A percentile compares a stretch with the other conserved stretches of the same genome.
Conservation (phyloP, 1,140 invertebrate genomes). For the Drosophila littoralis region DNA sequence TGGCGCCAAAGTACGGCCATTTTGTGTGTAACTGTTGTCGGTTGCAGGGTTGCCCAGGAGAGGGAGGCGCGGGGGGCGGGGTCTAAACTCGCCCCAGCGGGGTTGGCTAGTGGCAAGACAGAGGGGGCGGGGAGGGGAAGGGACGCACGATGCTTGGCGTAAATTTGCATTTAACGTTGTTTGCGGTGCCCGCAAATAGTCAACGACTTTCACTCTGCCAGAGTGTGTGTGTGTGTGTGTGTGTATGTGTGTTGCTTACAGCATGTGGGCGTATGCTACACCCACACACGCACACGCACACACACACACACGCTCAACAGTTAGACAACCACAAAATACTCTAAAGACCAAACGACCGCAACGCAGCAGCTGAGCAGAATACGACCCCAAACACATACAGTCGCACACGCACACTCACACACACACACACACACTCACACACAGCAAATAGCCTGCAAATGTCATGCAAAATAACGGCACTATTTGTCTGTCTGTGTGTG, state of each 20-base stretch:
- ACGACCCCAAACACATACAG: conserved; percentile 32
- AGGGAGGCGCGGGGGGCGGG: not conserved
- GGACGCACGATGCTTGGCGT: conserved; percentile 47
- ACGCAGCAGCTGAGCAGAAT: conserved; percentile 19
- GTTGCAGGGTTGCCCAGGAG: not conserved
- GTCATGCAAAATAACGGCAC: conserved; percentile 51
- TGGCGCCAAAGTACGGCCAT: conserved; percentile 80
- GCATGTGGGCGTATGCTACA: conserved; percentile 14
- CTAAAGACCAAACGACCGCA: conserved; percentile 52
- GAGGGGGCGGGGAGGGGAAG: not conserved
- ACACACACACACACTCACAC: conserved; percentile 11
- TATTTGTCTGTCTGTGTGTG: conserved; percentile 36
- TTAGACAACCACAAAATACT: conserved; percentile 59
- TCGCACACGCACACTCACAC: no score
- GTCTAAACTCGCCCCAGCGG: not conserved
- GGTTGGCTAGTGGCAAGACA: not conserved
- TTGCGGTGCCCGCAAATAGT: conserved; percentile 76
- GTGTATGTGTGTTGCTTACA: conserved; percentile 7
- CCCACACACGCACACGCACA: conserved; percentile 5
- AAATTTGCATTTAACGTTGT: conserved; percentile 83
- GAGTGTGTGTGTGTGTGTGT: conserved; percentile 9
- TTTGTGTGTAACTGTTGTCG: conserved; percentile 63
- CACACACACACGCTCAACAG: conserved; percentile 41
- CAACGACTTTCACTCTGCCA: conserved; percentile 24
- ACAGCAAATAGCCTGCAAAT: conserved; percentile 42